Evolutionary conservation across 2,113 vertebrate genomes (phyloP).

Genomic region (Limnothrissa miodon): DNA sequence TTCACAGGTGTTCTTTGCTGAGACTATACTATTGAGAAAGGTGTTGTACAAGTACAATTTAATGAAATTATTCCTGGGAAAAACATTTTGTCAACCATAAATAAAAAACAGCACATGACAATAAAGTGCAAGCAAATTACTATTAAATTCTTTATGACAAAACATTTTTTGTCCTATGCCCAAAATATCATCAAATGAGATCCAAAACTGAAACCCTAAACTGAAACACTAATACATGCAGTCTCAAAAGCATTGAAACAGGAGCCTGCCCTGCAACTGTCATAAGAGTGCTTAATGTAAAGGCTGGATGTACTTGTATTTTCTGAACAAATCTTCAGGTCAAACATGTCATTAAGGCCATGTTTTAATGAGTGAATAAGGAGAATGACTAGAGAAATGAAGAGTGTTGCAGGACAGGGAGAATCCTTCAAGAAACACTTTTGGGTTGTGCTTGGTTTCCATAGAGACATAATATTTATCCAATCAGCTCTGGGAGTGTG

Average conservation of each 20-base stretch:
- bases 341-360: not conserved
- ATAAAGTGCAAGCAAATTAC: not conserved
- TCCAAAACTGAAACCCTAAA: not conserved
- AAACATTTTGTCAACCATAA: not conserved
- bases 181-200: not conserved
- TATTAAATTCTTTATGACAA: not conserved
- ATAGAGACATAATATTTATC: conserved; percentile 17
- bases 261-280: not conserved
- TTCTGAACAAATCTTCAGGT: not conserved
- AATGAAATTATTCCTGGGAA: not conserved
- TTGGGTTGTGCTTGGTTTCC: not conserved
- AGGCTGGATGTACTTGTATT: not conserved
- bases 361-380: not conserved
- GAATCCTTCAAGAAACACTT: not conserved
- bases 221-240: not conserved
- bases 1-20: too few species aligned
- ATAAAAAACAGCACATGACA: not conserved
- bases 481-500: conserved; percentile 7
- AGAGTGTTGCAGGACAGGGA: not conserved
- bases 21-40: too few species aligned
- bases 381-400: not conserved
- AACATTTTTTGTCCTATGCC: not conserved
- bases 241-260: not conserved
- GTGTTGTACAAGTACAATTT: too few species aligned
- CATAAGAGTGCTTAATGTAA: not conserved